A percentile compares a stretch with the other conserved stretches of the same genome.
These are phyloP conservation scores for Chitala chitala DNA, from an alignment of 2,113 vertebrate genomes.

Conservation along the genomic window DNA sequence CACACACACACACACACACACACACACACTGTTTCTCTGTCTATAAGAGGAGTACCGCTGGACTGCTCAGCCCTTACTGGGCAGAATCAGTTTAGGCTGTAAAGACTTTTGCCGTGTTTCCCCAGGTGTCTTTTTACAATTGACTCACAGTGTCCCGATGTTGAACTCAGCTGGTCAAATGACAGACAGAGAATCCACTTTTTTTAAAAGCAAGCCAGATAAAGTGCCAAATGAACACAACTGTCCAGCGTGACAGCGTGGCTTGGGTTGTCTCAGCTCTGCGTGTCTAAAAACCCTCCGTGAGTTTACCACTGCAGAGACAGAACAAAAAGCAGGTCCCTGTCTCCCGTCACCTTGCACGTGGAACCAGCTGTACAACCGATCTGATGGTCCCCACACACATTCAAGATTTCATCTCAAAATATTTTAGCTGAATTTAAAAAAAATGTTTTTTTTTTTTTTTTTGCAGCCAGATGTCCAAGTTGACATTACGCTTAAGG, in stretches of 20 bases:
- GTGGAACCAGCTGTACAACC: slow-evolving; percentile 26
- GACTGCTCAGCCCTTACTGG: not conserved
- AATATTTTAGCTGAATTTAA: slow-evolving; percentile 67
- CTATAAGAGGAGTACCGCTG: not conserved
- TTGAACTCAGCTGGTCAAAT: not conserved
- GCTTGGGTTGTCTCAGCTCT: no score
- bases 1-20: slow-evolving; percentile 23
- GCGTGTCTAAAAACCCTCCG: not conserved
- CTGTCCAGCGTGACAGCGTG: not conserved
- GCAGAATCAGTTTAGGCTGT: slow-evolving; percentile 19
- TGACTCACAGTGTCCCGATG: not conserved
- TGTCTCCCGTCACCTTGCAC: slow-evolving; percentile 16
- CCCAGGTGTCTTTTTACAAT: no score
- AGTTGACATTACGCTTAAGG: slow-evolving; percentile 87
- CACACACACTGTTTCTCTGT: not conserved
- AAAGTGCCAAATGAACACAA: not conserved
- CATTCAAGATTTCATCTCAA: slow-evolving; percentile 56
- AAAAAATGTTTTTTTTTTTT: slow-evolving; percentile 39
- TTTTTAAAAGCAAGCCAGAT: not conserved
- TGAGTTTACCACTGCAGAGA: slow-evolving; percentile 7
- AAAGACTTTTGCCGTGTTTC: slow-evolving; percentile 59
- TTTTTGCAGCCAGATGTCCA: slow-evolving; percentile 93
- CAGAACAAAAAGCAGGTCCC: not conserved
- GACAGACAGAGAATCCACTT: no score
- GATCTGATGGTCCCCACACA: slow-evolving; percentile 45